A percentile compares a stretch with the other conserved stretches of the same genome.
phyloP scores from a whole-genome alignment of 35 echinoderm and acorn worm genomes.

The Hemicentrotus pulcherrimus region DNA sequence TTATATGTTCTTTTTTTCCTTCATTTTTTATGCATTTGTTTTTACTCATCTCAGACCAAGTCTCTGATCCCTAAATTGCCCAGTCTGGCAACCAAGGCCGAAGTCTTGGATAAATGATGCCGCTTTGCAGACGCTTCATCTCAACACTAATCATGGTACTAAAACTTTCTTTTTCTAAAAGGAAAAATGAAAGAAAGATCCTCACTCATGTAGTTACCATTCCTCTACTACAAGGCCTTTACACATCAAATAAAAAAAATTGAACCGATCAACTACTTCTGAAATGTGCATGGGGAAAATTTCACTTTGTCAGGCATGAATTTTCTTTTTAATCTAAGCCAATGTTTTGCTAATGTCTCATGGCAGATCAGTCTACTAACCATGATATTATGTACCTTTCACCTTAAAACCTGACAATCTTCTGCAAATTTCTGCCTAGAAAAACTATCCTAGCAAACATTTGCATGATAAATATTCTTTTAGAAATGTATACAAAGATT shows the following conservation, averaged over 20 bases:
- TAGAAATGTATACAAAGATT: neutral
- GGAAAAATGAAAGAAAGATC: neutral
- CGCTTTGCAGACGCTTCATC: constrained; percentile 22
- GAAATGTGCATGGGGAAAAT: neutral
- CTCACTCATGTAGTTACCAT: neutral
- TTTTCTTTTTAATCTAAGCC: neutral
- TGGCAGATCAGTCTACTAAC: no score
- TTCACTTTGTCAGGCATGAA: neutral
- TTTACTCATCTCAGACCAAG: constrained; percentile 80
- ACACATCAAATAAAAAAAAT: neutral
- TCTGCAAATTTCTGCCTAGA: neutral
- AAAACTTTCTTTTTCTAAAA: constrained; percentile 28
- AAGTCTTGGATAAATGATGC: constrained; percentile 87
- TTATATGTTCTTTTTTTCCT: constrained; percentile 40
- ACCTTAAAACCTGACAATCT: neutral
- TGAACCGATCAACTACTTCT: neutral
- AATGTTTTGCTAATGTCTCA: no score
- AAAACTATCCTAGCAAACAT: neutral
- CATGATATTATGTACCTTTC: neutral
- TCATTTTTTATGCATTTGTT: constrained; percentile 58
- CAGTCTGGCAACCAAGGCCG: constrained; percentile 91
- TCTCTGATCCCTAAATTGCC: constrained; percentile 97
- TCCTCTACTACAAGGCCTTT: neutral
- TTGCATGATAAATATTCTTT: neutral
- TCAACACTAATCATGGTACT: constrained; percentile 54